Percentiles rank a stretch among this genome's conserved stretches.
Evolutionary conservation across 2,888 invertebrate species (phyloP).

Genomic region (Pachymerium ferrugineum): DNA sequence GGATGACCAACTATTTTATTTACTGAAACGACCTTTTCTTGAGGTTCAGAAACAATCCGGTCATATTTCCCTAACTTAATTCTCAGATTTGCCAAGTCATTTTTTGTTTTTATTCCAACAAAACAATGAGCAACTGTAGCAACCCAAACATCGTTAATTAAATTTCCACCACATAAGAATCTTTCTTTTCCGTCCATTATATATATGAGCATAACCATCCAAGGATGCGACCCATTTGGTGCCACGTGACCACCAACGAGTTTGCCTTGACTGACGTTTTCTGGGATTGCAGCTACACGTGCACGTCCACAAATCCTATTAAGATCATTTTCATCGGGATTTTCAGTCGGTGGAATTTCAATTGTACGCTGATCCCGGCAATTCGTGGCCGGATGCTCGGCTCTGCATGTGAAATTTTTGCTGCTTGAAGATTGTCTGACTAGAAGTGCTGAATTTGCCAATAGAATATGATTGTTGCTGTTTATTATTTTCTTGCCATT

Average conservation of each 20-base stretch:
- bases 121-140: slow-evolving; percentile 42
- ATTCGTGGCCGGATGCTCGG: neutral
- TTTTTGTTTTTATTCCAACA: neutral
- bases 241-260: slow-evolving; percentile 41
- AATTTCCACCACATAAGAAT: slow-evolving; percentile 26
- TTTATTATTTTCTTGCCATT: neutral
- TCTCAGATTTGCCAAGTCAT: neutral
- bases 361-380: slow-evolving; percentile 14
- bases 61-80: slow-evolving; percentile 32
- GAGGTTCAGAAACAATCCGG: neutral
- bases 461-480: neutral
- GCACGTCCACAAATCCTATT: neutral
- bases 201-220: slow-evolving; percentile 37
- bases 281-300: neutral
- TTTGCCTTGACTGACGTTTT: slow-evolving; percentile 37
- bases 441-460: neutral
- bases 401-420: neutral
- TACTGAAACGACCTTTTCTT: neutral
- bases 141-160: slow-evolving; percentile 31
- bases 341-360: neutral
- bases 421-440: neutral
- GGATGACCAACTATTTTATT: slow-evolving; percentile 30
- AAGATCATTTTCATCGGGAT: neutral
- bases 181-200: neutral
- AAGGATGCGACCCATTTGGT: slow-evolving; percentile 40